Conservation (phyloP, 35 echinoderm and acorn worm species). For the Apostichopus parvimensis region DNA sequence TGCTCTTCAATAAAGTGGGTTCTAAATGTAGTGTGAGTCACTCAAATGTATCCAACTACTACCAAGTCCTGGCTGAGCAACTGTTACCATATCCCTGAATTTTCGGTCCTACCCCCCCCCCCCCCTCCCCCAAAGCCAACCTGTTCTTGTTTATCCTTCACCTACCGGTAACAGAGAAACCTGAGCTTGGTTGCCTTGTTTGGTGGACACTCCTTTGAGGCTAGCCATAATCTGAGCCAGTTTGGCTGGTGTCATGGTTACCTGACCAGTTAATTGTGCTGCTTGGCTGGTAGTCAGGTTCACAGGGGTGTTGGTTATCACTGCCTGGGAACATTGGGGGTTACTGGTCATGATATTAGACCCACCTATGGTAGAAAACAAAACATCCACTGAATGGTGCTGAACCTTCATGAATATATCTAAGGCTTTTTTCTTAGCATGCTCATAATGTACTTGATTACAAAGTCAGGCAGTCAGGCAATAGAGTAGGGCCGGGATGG, state of each 20-base stretch:
- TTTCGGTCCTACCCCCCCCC: too few species aligned
- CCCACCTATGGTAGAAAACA: constrained; percentile 10
- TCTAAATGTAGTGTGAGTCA: too few species aligned
- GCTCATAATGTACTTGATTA: too few species aligned
- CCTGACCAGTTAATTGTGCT: constrained; percentile 7
- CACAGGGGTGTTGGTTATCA: constrained; percentile 37
- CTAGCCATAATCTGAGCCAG: constrained; percentile 37
- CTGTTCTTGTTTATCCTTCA: not conserved
- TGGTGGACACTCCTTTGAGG: constrained; percentile 15
- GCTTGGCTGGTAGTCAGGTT: constrained; percentile 41
- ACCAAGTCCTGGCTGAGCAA: too few species aligned
- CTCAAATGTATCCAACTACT: too few species aligned
- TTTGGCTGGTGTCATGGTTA: constrained; percentile 30
- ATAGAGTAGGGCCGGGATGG: too few species aligned
- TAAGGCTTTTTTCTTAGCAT: too few species aligned
- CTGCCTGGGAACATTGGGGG: constrained; percentile 13
- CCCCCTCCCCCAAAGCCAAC: not conserved
- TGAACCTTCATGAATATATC: too few species aligned
- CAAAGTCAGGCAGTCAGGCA: too few species aligned
- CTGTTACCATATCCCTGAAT: too few species aligned
- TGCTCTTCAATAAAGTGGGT: too few species aligned
- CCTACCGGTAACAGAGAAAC: constrained; percentile 31
- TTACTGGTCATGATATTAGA: constrained; percentile 24
- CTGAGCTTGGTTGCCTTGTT: constrained; percentile 22
- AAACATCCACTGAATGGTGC: not conserved